phyloP scores from a whole-genome alignment of 2,113 vertebrate genomes.

The Amblyopsis rosae region DNA sequence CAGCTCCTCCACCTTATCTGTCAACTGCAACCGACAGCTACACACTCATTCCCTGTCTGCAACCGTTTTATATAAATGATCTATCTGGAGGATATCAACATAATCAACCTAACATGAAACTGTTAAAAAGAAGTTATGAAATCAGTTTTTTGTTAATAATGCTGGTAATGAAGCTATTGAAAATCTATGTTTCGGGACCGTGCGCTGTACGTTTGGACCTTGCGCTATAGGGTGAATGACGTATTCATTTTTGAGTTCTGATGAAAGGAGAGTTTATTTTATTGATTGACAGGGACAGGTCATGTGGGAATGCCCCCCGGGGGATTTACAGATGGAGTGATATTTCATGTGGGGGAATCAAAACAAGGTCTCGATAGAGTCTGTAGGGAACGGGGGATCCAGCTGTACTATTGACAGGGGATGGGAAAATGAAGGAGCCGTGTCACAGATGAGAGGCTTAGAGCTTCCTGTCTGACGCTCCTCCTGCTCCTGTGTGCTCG shows the following conservation, averaged over 20 bases:
- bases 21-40: conserved; percentile 29
- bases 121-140: too few species aligned
- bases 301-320: conserved; percentile 36
- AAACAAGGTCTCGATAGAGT: conserved; percentile 49
- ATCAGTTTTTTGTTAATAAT: background rate
- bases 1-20: conserved; percentile 25
- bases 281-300: conserved; percentile 63
- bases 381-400: conserved; percentile 28
- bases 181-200: too few species aligned
- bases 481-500: conserved; percentile 1
- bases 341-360: conserved; percentile 59
- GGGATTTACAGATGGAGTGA: conserved; percentile 47
- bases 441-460: conserved; percentile 26
- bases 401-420: conserved; percentile 40
- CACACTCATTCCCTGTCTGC: too few species aligned
- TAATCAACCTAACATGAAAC: conserved; percentile 3
- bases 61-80: too few species aligned
- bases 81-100: conserved; percentile 9
- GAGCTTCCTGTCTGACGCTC: conserved; percentile 44
- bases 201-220: too few species aligned
- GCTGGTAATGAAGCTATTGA: background rate
- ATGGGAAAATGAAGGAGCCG: conserved; percentile 14
- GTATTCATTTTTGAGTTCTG: conserved; percentile 36
- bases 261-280: conserved; percentile 50
- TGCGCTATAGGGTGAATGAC: conserved; percentile 28